A percentile compares a stretch with the other conserved stretches of the same genome.
Evolutionary conservation across 1,140 invertebrate species (phyloP).

Genomic region (Riptortus pedestris): DNA sequence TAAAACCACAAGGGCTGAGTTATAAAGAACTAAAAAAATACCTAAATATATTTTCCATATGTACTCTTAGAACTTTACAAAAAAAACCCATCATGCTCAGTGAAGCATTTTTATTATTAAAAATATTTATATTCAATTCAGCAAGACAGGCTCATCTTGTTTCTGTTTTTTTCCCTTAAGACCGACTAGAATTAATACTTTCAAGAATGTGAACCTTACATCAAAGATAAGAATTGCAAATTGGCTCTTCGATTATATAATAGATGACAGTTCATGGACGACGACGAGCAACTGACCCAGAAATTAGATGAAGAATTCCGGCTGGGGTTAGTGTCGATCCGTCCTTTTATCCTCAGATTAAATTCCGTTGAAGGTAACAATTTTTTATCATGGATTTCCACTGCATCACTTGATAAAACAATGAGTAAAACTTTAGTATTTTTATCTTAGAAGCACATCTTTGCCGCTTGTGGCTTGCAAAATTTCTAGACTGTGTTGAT

Average conservation of each 20-base stretch:
- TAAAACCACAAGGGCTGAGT: no score
- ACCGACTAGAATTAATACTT: neutral
- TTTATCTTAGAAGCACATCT: neutral
- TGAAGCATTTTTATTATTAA: neutral
- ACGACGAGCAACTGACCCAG: constrained; percentile 1
- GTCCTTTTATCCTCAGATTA: neutral
- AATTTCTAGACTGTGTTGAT: neutral
- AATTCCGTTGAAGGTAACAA: neutral
- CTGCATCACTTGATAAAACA: neutral
- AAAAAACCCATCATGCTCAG: neutral
- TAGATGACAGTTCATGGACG: neutral
- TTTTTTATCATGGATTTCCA: neutral
- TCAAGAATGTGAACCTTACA: no score
- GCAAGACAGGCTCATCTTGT: neutral
- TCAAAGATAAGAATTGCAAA: no score
- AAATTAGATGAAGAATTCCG: constrained; percentile 2
- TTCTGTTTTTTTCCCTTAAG: neutral
- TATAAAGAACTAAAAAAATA: no score
- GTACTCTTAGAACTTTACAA: no score
- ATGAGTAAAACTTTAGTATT: neutral
- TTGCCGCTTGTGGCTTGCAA: neutral
- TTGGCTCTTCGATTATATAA: neutral
- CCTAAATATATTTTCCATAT: no score
- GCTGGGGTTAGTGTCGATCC: neutral
- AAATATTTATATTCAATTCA: neutral